Conservation (phyloP, 2,888 invertebrate genomes). For the Eristalinus aeneus region DNA sequence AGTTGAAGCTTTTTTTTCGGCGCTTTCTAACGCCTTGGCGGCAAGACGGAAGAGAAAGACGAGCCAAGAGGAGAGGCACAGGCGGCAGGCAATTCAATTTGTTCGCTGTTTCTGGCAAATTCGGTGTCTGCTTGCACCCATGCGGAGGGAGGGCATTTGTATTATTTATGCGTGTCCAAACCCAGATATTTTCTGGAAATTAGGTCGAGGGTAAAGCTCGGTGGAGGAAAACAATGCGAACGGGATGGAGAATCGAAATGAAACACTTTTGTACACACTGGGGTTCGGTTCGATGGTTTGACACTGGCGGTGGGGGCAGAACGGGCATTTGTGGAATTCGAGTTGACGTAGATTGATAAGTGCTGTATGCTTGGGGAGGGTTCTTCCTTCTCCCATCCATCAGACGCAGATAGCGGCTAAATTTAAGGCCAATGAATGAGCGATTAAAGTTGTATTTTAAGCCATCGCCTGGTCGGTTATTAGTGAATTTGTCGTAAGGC, state of each 20-base stretch:
- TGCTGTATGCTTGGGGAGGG: constrained; percentile 4
- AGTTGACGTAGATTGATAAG: constrained; percentile 31
- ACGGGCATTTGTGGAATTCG: neutral
- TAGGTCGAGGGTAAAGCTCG: constrained; percentile 45
- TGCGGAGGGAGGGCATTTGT: neutral
- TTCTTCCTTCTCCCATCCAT: neutral
- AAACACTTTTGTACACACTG: neutral
- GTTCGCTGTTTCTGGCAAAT: constrained; percentile 7
- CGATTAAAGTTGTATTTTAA: neutral
- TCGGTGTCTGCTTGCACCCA: neutral
- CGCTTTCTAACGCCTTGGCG: neutral
- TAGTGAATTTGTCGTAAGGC: neutral
- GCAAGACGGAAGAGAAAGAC: neutral
- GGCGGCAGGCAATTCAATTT: constrained; percentile 22
- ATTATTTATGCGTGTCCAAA: constrained; percentile 20
- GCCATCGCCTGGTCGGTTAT: neutral
- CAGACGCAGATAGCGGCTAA: neutral
- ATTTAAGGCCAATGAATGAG: neutral
- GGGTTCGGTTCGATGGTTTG: neutral
- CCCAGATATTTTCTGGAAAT: constrained; percentile 38
- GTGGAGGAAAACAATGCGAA: neutral
- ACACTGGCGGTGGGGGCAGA: neutral
- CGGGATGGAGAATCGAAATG: neutral
- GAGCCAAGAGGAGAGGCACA: constrained; percentile 1
- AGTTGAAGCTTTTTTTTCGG: constrained; percentile 17